Conservation (phyloP, 2,113 vertebrate species). For the Phodopus roborovskii region DNA sequence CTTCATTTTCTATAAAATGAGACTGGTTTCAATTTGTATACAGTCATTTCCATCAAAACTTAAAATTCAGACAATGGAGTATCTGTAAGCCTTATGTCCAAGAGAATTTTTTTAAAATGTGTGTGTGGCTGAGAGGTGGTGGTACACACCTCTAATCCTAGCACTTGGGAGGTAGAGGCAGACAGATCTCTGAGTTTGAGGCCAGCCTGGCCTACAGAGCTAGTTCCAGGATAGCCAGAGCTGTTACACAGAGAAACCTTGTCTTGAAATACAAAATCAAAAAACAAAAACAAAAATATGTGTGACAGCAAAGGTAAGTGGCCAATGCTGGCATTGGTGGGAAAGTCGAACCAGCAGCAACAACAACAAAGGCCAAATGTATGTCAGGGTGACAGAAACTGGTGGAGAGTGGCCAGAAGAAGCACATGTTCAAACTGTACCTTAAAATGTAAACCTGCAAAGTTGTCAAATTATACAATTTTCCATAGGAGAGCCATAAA, state of each 20-base stretch:
- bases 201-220: no score
- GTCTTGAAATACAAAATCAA: no score
- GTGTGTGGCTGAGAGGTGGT: background rate
- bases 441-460: background rate
- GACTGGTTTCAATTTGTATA: constrained; percentile 29
- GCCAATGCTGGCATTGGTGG: background rate
- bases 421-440: constrained; percentile 42
- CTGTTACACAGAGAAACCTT: no score
- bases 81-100: background rate
- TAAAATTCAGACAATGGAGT: constrained; percentile 26
- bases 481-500: constrained; percentile 15
- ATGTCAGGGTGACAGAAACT: constrained; percentile 47
- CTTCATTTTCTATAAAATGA: constrained; percentile 61
- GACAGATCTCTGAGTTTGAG: no score
- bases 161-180: no score
- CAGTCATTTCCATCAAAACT: constrained; percentile 43
- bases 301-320: background rate
- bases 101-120: background rate
- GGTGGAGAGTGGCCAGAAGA: background rate
- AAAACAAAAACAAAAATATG: background rate
- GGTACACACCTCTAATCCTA: no score
- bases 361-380: background rate
- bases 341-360: background rate
- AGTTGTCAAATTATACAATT: constrained; percentile 35
- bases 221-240: no score